phyloP scores from a whole-genome alignment of 2,888 invertebrate species.

The Drosophila lacicola region DNA sequence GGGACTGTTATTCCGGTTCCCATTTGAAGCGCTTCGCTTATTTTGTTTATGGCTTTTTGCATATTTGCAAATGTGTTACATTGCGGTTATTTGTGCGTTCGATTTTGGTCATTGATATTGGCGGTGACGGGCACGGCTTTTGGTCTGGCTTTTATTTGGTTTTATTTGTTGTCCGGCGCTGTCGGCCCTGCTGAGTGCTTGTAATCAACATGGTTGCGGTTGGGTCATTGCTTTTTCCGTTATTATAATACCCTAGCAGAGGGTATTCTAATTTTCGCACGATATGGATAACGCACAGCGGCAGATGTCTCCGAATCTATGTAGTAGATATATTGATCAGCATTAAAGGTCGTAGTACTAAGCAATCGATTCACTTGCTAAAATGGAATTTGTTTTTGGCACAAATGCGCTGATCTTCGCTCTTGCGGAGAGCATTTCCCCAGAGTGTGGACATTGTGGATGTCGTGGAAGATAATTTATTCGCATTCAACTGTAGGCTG shows the following conservation, averaged over 20 bases:
- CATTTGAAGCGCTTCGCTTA: conserved; percentile 25
- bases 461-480: too few relatives aligned
- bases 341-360: too few relatives aligned
- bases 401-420: too few relatives aligned
- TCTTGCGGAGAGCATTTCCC: too few relatives aligned
- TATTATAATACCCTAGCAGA: conserved; percentile 53
- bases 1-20: conserved; percentile 14
- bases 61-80: conserved; percentile 75
- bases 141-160: conserved; percentile 29
- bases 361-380: too few relatives aligned
- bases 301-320: too few relatives aligned
- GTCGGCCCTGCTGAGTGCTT: conserved; percentile 52
- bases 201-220: conserved; percentile 77
- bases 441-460: too few relatives aligned
- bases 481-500: too few relatives aligned
- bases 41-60: conserved; percentile 70
- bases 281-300: background rate
- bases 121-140: conserved; percentile 48
- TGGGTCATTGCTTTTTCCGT: conserved; percentile 63
- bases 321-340: too few relatives aligned
- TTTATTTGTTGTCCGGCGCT: conserved; percentile 26
- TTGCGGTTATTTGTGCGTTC: conserved; percentile 75
- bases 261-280: background rate
- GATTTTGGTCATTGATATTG: conserved; percentile 79
- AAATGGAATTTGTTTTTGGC: too few relatives aligned